Conservation (phyloP, 2,888 invertebrate genomes). For the Apamea epomidion region DNA sequence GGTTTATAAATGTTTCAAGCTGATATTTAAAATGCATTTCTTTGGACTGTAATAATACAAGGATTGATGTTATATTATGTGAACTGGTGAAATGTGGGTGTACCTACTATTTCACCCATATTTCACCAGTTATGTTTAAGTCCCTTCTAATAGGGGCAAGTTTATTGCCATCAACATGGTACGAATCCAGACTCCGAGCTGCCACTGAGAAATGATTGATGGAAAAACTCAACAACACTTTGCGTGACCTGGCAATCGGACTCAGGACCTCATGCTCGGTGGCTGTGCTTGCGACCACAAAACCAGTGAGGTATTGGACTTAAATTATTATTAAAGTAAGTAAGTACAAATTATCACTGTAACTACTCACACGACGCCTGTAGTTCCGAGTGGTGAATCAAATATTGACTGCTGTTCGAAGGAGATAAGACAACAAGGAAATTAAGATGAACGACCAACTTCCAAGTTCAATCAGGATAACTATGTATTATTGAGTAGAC, state of each 20-base stretch:
- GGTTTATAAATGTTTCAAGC: not conserved
- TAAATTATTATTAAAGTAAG: not conserved
- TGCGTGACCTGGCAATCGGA: not conserved
- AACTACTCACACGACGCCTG: not conserved
- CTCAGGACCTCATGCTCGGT: no score
- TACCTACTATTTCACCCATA: no score
- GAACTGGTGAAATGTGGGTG: not conserved
- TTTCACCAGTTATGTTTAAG: not conserved
- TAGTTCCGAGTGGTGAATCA: slow-evolving; percentile 18
- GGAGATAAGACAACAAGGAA: slow-evolving; percentile 38
- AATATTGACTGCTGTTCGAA: slow-evolving; percentile 48
- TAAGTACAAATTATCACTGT: slow-evolving; percentile 5
- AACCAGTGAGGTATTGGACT: not conserved
- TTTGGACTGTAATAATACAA: not conserved
- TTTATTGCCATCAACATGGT: not conserved
- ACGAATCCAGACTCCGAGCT: not conserved
- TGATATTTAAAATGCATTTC: not conserved
- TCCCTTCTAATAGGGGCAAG: not conserved
- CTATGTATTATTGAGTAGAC: slow-evolving; percentile 49
- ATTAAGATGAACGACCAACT: slow-evolving; percentile 54
- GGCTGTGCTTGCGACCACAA: not conserved
- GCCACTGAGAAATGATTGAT: not conserved
- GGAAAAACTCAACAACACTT: not conserved
- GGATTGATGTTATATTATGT: no score
- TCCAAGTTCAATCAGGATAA: slow-evolving; percentile 45